These are phyloP conservation scores for Parthenolecanium corni DNA, from an alignment of 2,888 invertebrate species.

Conservation along the genomic window DNA sequence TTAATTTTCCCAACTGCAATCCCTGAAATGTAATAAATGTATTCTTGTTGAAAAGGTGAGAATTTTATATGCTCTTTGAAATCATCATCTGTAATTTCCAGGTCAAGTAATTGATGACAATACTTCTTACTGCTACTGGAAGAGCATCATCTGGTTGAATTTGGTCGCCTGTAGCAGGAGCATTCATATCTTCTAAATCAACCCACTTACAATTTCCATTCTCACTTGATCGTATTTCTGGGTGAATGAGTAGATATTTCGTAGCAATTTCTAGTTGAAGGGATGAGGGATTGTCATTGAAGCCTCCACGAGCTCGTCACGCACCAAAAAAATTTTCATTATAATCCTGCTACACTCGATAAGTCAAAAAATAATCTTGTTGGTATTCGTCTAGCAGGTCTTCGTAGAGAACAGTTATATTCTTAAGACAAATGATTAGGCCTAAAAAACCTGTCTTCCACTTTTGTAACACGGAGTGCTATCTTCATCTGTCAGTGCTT, in stretches of 20 bases:
- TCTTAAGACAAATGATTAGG: too few species aligned
- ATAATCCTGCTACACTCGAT: not conserved
- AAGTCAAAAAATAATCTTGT: not conserved
- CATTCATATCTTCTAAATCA: too few species aligned
- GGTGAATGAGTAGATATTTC: not conserved
- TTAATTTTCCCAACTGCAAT: too few species aligned
- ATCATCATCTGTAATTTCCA: too few species aligned
- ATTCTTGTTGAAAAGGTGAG: too few species aligned
- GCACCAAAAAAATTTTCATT: not conserved
- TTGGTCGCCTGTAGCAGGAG: too few species aligned
- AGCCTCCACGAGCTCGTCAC: not conserved
- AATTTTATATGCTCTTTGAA: too few species aligned
- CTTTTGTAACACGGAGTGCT: not conserved
- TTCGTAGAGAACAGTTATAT: too few species aligned
- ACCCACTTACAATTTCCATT: not conserved
- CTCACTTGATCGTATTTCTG: not conserved
- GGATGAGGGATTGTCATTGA: not conserved
- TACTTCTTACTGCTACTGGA: too few species aligned
- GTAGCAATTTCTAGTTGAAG: not conserved
- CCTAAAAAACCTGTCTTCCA: not conserved
- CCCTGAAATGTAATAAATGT: too few species aligned
- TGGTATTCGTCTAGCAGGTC: not conserved
- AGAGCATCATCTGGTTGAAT: too few species aligned
- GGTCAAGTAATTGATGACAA: too few species aligned
- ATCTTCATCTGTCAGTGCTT: not conserved